Percentiles rank a stretch among this genome's conserved stretches.
Evolutionary conservation across 2,113 vertebrate genomes (phyloP).

Genomic region (Damaliscus lunatus): DNA sequence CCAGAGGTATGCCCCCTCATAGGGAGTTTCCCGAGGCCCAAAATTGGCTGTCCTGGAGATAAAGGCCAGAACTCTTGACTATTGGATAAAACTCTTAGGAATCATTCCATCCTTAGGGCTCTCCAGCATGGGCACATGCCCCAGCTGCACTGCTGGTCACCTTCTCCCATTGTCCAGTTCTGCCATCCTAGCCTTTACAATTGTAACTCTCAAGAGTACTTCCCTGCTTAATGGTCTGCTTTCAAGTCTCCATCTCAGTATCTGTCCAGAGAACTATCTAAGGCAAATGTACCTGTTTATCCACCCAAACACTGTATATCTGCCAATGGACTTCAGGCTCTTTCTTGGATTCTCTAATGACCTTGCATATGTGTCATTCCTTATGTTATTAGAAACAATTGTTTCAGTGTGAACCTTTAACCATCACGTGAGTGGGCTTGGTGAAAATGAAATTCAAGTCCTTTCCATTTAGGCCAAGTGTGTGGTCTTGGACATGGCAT

Average conservation of each 20-base stretch:
- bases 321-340: background rate
- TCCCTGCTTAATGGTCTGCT: background rate
- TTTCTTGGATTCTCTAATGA: background rate
- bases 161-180: background rate
- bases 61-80: background rate
- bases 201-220: background rate
- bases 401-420: background rate
- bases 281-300: background rate
- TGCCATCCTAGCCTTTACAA: background rate
- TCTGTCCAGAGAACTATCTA: background rate
- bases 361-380: background rate
- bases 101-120: background rate
- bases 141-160: background rate
- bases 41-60: background rate
- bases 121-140: background rate
- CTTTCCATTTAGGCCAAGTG: background rate
- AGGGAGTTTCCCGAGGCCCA: background rate
- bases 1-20: accelerated
- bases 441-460: background rate
- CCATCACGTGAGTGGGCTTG: background rate
- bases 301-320: background rate
- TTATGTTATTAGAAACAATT: background rate
- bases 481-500: background rate
- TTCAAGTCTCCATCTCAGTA: background rate
- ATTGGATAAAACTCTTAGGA: background rate